These are phyloP conservation scores for Merluccius polli DNA, from an alignment of 2,797 vertebrate species.

Conservation along the genomic window DNA sequence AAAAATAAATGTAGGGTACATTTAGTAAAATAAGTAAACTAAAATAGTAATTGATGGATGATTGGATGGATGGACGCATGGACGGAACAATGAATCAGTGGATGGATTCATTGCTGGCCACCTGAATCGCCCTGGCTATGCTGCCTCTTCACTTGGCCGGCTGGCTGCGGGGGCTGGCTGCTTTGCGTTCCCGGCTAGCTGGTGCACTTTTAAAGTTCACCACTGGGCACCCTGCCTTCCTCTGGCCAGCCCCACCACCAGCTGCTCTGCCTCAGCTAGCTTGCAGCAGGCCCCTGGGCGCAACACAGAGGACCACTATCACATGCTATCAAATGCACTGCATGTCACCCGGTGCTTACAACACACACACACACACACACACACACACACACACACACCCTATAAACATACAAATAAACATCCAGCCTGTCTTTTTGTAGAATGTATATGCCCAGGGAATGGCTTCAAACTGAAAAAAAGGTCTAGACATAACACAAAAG, in stretches of 20 bases:
- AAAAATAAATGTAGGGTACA: too few relatives aligned
- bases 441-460: background rate
- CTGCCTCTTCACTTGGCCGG: constrained; percentile 5
- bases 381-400: constrained; percentile 4
- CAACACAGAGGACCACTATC: constrained; percentile 32
- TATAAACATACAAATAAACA: background rate
- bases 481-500: too few relatives aligned
- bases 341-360: background rate
- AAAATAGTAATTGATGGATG: too few relatives aligned
- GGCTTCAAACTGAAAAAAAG: too few relatives aligned
- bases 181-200: constrained; percentile 37
- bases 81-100: background rate
- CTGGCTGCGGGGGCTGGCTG: constrained; percentile 22
- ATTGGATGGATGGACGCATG: background rate
- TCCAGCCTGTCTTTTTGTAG: background rate
- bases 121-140: background rate
- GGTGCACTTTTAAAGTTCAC: constrained; percentile 41
- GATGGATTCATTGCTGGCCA: background rate
- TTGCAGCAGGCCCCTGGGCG: constrained; percentile 42
- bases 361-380: background rate
- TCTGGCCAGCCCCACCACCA: constrained; percentile 49
- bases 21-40: too few relatives aligned
- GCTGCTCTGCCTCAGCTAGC: constrained; percentile 49
- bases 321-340: constrained; percentile 12
- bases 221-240: constrained; percentile 32